Percentiles rank a stretch among this genome's conserved stretches.
These are phyloP conservation scores for Parambassis ranga DNA, from an alignment of 2,797 vertebrate genomes.

Conservation along the genomic window DNA sequence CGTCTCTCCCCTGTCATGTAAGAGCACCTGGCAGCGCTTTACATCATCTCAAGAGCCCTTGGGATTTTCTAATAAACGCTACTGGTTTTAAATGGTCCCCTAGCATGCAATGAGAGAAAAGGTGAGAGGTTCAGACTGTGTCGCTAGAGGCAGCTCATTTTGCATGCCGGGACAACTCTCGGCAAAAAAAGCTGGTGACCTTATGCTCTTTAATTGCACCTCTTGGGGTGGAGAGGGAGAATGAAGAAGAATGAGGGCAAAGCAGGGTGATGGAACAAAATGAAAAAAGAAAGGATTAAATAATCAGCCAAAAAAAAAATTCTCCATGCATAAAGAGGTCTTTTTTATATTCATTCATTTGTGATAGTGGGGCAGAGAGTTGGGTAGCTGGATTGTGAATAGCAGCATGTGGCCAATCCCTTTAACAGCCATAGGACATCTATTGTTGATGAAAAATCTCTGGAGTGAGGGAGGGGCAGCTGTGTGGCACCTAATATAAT, in stretches of 20 bases:
- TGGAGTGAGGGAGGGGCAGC: constrained; percentile 35
- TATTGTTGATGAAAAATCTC: constrained; percentile 60
- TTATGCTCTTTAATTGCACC: constrained; percentile 67
- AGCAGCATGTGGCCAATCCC: constrained; percentile 62
- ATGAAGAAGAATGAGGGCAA: constrained; percentile 5
- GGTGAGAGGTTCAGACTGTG: constrained; percentile 44
- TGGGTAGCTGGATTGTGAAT: constrained; percentile 39
- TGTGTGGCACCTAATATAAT: constrained; percentile 46
- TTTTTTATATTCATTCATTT: constrained; percentile 40
- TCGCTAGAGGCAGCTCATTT: constrained; percentile 36
- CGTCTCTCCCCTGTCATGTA: constrained; percentile 28
- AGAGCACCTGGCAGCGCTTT: constrained; percentile 31
- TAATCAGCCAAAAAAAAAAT: constrained; percentile 23
- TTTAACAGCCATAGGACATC: constrained; percentile 55
- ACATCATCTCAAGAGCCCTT: constrained; percentile 40
- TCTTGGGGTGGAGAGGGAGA: constrained; percentile 42
- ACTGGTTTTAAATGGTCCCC: constrained; percentile 59
- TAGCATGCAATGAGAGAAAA: neutral
- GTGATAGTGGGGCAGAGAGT: constrained; percentile 10
- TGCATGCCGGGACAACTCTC: constrained; percentile 57
- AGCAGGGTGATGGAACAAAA: neutral
- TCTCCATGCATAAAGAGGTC: neutral
- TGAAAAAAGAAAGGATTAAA: constrained; percentile 25
- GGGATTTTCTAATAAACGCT: constrained; percentile 54
- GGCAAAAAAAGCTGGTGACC: constrained; percentile 50